These are phyloP conservation scores for Cassiopea xamachana DNA, from an alignment of 30 jellyfish, hydroid and myxozoan genomes.

Conservation along the genomic window DNA sequence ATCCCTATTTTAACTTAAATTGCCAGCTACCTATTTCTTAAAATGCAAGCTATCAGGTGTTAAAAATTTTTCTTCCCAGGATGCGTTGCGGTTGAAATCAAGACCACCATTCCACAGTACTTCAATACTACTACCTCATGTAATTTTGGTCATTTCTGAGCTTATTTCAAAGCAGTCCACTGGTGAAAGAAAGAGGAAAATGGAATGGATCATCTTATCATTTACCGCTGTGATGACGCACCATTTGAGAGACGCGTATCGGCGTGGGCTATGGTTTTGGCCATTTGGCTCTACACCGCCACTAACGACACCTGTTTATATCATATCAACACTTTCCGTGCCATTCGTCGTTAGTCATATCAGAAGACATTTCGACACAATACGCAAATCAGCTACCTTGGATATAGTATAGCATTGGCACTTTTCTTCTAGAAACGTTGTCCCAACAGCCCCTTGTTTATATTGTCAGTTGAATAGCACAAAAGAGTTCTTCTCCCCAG, in stretches of 20 bases:
- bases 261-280: constrained; percentile 95
- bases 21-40: no score
- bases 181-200: not conserved
- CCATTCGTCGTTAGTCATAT: not conserved
- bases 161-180: not conserved
- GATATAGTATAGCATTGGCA: not conserved
- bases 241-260: constrained; percentile 83
- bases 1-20: no score
- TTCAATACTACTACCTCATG: constrained; percentile 42
- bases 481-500: no score
- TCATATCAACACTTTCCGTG: not conserved
- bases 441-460: no score
- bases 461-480: no score
- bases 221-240: constrained; percentile 74
- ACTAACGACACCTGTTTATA: not conserved
- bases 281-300: constrained; percentile 77
- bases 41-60: no score
- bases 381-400: no score
- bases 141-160: not conserved
- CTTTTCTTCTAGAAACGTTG: not conserved
- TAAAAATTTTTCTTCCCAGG: constrained; percentile 37
- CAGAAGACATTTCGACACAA: not conserved
- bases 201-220: constrained; percentile 8
- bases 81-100: constrained; percentile 53
- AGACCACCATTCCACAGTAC: constrained; percentile 88